Percentiles rank a stretch among this genome's conserved stretches.
phyloP scores from a whole-genome alignment of 2,888 invertebrate genomes.

The Pammene aurita region DNA sequence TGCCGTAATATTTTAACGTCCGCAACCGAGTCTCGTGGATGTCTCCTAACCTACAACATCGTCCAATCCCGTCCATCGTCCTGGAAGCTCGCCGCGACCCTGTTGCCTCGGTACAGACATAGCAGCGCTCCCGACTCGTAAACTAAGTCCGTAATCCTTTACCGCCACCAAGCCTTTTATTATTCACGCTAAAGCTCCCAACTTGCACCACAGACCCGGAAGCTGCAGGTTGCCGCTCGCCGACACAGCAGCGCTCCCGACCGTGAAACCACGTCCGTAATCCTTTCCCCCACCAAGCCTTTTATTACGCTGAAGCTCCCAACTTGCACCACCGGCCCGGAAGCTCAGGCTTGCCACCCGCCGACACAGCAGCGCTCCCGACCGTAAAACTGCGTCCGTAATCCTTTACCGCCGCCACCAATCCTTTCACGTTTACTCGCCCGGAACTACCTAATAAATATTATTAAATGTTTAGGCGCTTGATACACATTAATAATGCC shows the following conservation, averaged over 20 bases:
- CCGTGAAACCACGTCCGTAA: background rate
- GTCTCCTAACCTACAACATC: no score
- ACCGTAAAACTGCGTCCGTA: slow-evolving; percentile 68
- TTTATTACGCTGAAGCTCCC: slow-evolving; percentile 40
- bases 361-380: slow-evolving; percentile 45
- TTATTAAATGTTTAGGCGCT: slow-evolving; percentile 67
- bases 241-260: background rate
- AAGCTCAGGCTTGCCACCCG: slow-evolving; percentile 48
- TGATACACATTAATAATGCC: slow-evolving; percentile 1
- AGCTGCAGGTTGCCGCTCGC: slow-evolving; percentile 48
- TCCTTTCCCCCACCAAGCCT: background rate
- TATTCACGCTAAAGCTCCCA: slow-evolving; percentile 35
- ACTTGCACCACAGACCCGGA: slow-evolving; percentile 57
- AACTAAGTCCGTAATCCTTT: background rate
- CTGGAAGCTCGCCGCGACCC: no score
- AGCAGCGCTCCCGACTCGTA: no score
- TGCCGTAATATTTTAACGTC: no score
- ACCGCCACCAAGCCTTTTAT: slow-evolving; percentile 18
- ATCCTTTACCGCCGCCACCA: slow-evolving; percentile 69
- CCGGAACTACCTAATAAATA: slow-evolving; percentile 71
- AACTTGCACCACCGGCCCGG: slow-evolving; percentile 57
- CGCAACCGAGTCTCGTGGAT: no score
- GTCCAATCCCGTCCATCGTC: no score
- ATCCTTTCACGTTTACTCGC: slow-evolving; percentile 75
- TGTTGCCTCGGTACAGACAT: no score